phyloP scores from a whole-genome alignment of 2,888 invertebrate species.

The Nymphalis c-album region DNA sequence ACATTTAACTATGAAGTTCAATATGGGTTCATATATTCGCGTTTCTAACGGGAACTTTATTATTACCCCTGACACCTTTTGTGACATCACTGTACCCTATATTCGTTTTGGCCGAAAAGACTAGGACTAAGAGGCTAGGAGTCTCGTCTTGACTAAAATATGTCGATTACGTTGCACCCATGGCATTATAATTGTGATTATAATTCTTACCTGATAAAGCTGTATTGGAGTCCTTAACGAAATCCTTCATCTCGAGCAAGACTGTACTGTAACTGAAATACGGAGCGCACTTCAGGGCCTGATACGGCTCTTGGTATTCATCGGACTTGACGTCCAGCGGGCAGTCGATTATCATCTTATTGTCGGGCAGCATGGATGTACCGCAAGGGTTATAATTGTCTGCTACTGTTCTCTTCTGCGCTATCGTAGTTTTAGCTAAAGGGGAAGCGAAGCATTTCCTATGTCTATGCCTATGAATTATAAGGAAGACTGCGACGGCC shows the following conservation, averaged over 20 bases:
- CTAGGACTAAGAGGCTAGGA: too few species aligned
- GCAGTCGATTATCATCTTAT: constrained; percentile 80
- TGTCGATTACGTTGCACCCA: too few species aligned
- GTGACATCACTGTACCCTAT: too few species aligned
- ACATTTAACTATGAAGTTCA: too few species aligned
- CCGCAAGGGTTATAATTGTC: constrained; percentile 82
- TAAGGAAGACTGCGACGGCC: constrained; percentile 86
- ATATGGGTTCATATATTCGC: too few species aligned
- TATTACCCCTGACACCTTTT: too few species aligned
- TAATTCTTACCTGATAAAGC: constrained; percentile 63
- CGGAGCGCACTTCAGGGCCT: constrained; percentile 87
- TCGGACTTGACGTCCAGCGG: constrained; percentile 84
- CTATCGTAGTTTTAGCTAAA: constrained; percentile 72
- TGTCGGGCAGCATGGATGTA: constrained; percentile 77
- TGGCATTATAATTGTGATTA: not conserved
- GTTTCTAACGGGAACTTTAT: too few species aligned
- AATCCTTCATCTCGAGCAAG: constrained; percentile 88
- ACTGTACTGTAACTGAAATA: constrained; percentile 89
- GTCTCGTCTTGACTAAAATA: too few species aligned
- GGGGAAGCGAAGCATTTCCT: constrained; percentile 88
- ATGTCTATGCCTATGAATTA: constrained; percentile 86
- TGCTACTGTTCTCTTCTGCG: constrained; percentile 69
- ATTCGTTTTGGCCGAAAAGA: too few species aligned
- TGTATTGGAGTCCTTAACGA: constrained; percentile 74
- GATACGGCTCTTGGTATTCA: constrained; percentile 90